Percentiles rank a stretch among this genome's conserved stretches.
phyloP scores from a whole-genome alignment of 1,140 invertebrate genomes.

The Triops cancriformis region DNA sequence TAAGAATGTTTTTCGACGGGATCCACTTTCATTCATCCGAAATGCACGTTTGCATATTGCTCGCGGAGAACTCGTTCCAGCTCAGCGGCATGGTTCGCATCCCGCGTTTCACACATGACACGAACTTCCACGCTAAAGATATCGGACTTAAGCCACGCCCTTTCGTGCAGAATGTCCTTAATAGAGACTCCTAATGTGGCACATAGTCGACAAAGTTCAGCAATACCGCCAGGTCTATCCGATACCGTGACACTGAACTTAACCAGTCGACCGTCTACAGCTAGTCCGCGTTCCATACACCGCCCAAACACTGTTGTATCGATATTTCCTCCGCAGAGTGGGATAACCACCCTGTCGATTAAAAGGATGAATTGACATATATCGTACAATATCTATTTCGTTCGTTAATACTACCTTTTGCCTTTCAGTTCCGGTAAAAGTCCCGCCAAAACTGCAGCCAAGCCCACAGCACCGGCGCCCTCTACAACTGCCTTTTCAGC shows the following conservation, averaged over 20 bases:
- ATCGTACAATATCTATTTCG: background rate
- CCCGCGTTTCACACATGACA: slow-evolving; percentile 75
- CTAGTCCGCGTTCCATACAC: slow-evolving; percentile 78
- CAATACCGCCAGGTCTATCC: slow-evolving; percentile 78
- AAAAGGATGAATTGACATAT: background rate
- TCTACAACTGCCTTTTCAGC: slow-evolving; percentile 88
- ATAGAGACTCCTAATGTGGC: slow-evolving; percentile 73
- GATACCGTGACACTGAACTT: slow-evolving; percentile 78
- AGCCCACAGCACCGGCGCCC: slow-evolving; percentile 76
- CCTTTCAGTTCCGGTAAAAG: slow-evolving; percentile 71
- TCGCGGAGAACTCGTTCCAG: slow-evolving; percentile 51
- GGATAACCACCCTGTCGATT: slow-evolving; percentile 63
- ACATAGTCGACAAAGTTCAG: slow-evolving; percentile 71
- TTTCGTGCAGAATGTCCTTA: slow-evolving; percentile 88
- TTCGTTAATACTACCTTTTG: slow-evolving; percentile 58
- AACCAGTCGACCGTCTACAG: slow-evolving; percentile 74
- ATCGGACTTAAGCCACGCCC: slow-evolving; percentile 81
- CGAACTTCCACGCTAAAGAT: slow-evolving; percentile 74
- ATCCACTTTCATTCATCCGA: slow-evolving; percentile 28
- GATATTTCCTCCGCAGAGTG: slow-evolving; percentile 85
- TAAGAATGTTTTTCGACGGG: too few relatives aligned
- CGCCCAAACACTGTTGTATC: slow-evolving; percentile 82
- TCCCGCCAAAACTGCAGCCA: slow-evolving; percentile 77
- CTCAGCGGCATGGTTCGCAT: slow-evolving; percentile 61
- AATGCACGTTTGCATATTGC: slow-evolving; percentile 48